A percentile compares a stretch with the other conserved stretches of the same genome.
Conservation (phyloP, 2,797 vertebrate species). For the Lepilemur septentrionalis region DNA sequence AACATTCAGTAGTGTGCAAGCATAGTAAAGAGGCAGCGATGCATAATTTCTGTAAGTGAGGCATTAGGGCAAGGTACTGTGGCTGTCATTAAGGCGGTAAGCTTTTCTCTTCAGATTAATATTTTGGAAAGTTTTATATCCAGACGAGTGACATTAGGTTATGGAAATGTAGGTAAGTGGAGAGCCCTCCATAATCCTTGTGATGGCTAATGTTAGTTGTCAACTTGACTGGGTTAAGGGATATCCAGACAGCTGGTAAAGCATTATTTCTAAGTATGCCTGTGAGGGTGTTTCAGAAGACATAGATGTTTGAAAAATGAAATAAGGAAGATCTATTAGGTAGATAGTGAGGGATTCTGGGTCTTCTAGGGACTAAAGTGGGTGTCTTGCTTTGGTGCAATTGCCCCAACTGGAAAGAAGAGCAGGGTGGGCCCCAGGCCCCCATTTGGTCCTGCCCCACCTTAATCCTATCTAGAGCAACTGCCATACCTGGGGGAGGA, state of each 20-base stretch:
- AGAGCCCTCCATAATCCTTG: neutral
- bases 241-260: neutral
- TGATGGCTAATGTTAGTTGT: neutral
- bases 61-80: neutral
- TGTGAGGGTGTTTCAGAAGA: neutral
- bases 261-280: neutral
- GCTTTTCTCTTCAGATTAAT: neutral
- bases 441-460: too few species aligned
- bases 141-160: neutral
- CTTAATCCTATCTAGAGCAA: too few species aligned
- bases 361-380: too few species aligned
- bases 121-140: conserved; percentile 28
- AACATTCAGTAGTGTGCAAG: conserved; percentile 7
- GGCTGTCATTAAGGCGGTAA: neutral
- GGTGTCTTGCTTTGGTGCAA: too few species aligned
- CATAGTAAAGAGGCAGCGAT: conserved; percentile 10
- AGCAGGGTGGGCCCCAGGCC: too few species aligned
- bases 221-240: neutral
- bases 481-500: too few species aligned
- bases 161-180: neutral
- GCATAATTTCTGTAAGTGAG: neutral
- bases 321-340: neutral
- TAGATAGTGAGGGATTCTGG: too few species aligned
- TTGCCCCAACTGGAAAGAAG: too few species aligned
- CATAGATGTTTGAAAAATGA: neutral